Evolutionary conservation across 1,140 invertebrate genomes (phyloP), one percentile per base, ranked within the genome.

Genomic region (Drosophila baimaii): DNA sequence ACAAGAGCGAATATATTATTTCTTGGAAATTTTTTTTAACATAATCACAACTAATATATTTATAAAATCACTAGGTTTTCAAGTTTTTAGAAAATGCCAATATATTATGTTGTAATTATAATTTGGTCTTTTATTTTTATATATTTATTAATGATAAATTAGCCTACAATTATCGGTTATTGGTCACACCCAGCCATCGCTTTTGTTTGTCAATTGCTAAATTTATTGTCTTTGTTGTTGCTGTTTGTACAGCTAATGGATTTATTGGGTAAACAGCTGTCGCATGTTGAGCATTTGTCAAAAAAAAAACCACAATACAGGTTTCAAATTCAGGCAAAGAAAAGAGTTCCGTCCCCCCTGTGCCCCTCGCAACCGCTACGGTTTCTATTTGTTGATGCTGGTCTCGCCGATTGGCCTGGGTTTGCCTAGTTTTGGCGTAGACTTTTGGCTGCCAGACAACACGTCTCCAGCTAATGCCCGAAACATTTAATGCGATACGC

Each of bases 191-290:
- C 79, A 66, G 49, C 49, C 52, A 31, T 39, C 46, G 73, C 61
- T 39, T 56, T 75, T 75, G 72, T 77, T 85, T 71, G 70, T 79
- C 82, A 69, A 86, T 85, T 76, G 70, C 64, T 57, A 63, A 86
- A 84, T 77, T 77, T 80, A 74, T 80, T 77, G 64, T 71, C 31
- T 56, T 44, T 44, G 47, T 65, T 75, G 56, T 43, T 73, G 46
- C 56, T 83, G 68, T 86, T 86, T 86, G 71, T 63, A 77, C 80
- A 83, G 83, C 79, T 88, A 88, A 88, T 88, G 83, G 84, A 88
- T 88, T 88, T 88, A 88, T 88, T 89, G 72, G 77, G 83, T 88
- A 88, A 88, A 88, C 79, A 88, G 76, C 71, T 86, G 83, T 86
- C 83, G 79, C 72, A 83, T 83, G 76, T 83, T 88, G 68, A 65